Evolutionary conservation across 2,797 vertebrate genomes (phyloP).

Genomic region (Ispidina picta): DNA sequence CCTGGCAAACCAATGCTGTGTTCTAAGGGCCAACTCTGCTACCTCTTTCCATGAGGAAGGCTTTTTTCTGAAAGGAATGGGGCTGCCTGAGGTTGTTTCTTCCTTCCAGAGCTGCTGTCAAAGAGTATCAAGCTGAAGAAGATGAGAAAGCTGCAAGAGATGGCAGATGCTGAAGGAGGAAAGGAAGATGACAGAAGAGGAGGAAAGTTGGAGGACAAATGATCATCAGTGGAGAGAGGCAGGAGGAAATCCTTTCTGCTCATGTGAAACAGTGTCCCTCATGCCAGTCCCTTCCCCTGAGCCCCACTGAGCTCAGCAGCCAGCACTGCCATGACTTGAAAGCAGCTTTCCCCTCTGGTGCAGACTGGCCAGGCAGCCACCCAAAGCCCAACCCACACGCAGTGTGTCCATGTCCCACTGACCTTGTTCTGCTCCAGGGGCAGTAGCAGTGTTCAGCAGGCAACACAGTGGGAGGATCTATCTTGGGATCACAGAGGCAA

Average conservation of each 20-base stretch:
- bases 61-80: background rate
- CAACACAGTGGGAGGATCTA: background rate
- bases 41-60: background rate
- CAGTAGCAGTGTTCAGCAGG: background rate
- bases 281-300: background rate
- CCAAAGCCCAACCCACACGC: background rate
- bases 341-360: background rate
- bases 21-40: background rate
- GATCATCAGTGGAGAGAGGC: background rate
- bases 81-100: background rate
- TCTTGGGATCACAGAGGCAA: background rate
- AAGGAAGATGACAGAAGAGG: background rate
- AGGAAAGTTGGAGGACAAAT: background rate
- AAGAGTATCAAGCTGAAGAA: background rate
- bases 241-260: background rate
- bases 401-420: background rate
- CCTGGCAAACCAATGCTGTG: background rate
- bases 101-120: background rate
- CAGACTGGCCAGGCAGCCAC: background rate
- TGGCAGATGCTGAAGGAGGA: background rate
- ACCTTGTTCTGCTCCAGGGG: background rate
- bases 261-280: accelerated
- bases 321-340: background rate
- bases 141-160: background rate
- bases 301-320: background rate